A percentile compares a stretch with the other conserved stretches of the same genome.
Evolutionary conservation across 2,113 vertebrate species (phyloP).

Genomic region (Desmodus rotundus): DNA sequence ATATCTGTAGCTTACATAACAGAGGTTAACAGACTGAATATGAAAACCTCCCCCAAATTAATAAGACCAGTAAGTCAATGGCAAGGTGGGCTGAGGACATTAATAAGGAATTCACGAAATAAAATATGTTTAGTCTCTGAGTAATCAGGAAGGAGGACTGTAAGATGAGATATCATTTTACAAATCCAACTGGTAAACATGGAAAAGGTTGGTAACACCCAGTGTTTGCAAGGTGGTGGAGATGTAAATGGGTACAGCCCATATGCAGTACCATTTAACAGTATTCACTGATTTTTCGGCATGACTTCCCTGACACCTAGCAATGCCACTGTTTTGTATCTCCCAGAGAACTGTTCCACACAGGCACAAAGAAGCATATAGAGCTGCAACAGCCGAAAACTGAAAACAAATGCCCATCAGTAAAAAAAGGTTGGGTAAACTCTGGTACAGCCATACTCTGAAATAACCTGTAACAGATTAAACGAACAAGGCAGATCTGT

Average conservation of each 20-base stretch:
- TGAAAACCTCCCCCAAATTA: background rate
- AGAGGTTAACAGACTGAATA: background rate
- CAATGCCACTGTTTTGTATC: background rate
- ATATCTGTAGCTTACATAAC: background rate
- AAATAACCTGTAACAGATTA: background rate
- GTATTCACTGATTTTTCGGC: background rate
- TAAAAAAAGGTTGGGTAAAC: background rate
- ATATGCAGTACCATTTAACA: accelerated
- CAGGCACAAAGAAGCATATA: background rate
- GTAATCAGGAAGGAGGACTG: background rate
- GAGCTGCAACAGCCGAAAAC: background rate
- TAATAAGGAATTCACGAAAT: background rate
- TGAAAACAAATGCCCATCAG: background rate
- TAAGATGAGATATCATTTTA: background rate
- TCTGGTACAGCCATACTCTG: background rate
- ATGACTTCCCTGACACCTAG: background rate
- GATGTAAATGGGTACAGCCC: background rate
- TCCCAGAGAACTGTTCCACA: background rate
- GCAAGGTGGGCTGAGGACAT: background rate
- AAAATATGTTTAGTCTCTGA: background rate
- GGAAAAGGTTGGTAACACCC: background rate
- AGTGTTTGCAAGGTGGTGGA: background rate
- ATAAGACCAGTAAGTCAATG: background rate
- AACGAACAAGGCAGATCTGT: background rate
- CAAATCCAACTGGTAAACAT: background rate